Percentiles rank a stretch among this genome's conserved stretches.
phyloP scores from a whole-genome alignment of 2,797 vertebrate species.

The Tokudaia muenninki region DNA sequence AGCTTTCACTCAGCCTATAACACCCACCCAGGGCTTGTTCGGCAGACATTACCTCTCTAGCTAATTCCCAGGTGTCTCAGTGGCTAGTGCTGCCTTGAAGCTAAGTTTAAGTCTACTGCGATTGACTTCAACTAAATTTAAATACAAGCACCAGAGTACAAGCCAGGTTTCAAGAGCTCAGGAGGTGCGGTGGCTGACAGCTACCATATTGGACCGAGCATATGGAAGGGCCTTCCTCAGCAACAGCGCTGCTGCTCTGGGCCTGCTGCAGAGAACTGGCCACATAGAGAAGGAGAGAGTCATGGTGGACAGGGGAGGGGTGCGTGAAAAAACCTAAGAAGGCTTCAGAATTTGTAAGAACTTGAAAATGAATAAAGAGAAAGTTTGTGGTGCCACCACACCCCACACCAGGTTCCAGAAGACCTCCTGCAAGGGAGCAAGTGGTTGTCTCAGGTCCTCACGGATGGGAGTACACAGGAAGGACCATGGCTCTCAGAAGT shows the following conservation, averaged over 20 bases:
- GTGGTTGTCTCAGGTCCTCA: not conserved
- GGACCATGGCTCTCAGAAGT: accelerated
- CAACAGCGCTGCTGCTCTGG: not conserved
- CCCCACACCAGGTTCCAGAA: not conserved
- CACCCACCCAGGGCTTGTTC: not conserved
- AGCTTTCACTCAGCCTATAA: not conserved
- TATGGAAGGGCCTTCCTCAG: accelerated
- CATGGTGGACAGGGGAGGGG: accelerated
- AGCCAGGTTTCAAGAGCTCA: not conserved
- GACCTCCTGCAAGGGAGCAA: not conserved
- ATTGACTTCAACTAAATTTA: not conserved
- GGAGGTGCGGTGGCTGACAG: not conserved
- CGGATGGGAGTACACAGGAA: not conserved
- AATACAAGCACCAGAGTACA: not conserved
- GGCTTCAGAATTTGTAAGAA: not conserved
- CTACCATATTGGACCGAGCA: not conserved
- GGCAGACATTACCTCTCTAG: not conserved
- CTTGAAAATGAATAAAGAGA: too few relatives aligned
- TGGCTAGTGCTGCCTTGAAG: not conserved
- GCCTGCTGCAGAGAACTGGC: not conserved
- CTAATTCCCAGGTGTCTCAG: not conserved
- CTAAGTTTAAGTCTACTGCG: not conserved
- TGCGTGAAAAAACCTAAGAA: not conserved
- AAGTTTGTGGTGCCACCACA: not conserved
- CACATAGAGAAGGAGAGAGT: too few relatives aligned